These are phyloP conservation scores for Chloropsis cyanopogon DNA, from an alignment of 2,113 vertebrate species.

Conservation along the genomic window DNA sequence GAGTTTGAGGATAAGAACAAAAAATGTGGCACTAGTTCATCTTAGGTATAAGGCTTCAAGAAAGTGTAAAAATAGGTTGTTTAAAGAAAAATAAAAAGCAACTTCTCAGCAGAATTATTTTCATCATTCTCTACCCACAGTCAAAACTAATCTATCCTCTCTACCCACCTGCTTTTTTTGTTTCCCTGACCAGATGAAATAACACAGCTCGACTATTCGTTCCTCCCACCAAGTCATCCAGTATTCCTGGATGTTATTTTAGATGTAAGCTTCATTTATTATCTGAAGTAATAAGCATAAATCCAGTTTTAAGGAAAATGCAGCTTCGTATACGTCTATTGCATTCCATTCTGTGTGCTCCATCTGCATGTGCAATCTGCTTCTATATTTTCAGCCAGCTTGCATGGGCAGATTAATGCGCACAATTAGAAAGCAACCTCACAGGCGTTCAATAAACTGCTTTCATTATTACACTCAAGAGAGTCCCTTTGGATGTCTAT, in stretches of 20 bases:
- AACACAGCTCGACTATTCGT: background rate
- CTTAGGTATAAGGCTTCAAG: background rate
- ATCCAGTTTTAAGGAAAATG: conserved; percentile 68
- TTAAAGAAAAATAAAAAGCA: background rate
- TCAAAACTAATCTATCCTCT: conserved; percentile 7
- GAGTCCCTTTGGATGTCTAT: conserved; percentile 79
- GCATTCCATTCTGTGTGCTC: conserved; percentile 67
- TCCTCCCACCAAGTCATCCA: background rate
- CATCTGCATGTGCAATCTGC: conserved; percentile 80
- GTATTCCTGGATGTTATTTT: conserved; percentile 22
- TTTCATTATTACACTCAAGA: conserved; percentile 81
- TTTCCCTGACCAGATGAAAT: conserved; percentile 5
- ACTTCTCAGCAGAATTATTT: conserved; percentile 27
- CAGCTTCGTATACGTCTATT: conserved; percentile 41
- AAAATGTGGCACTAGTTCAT: background rate
- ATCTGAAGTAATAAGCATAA: conserved; percentile 62
- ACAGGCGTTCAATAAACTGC: conserved; percentile 81
- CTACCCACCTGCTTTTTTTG: background rate
- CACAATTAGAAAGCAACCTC: conserved; percentile 81
- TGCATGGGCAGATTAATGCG: conserved; percentile 79
- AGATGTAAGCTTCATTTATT: conserved; percentile 22
- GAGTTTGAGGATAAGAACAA: background rate
- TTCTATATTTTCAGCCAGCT: conserved; percentile 79
- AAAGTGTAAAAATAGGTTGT: background rate
- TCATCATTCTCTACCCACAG: conserved; percentile 4